Base-by-base conservation (phyloP, 1,140 invertebrate genomes). In the Caenorhabditis tropicalis region DNA sequence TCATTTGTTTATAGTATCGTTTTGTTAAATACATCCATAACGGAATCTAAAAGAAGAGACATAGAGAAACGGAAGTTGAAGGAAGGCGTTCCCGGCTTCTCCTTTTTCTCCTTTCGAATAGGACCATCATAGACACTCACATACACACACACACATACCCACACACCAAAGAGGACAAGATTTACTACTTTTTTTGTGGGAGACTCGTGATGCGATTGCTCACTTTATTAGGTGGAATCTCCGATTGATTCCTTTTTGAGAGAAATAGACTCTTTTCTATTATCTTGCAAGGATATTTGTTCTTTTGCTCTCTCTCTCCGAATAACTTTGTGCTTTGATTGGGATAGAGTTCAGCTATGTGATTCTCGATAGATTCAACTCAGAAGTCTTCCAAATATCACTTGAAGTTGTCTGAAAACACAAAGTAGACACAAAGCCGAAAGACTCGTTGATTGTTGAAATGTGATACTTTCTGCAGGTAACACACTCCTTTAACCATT, bases 1-100 rank as follows among this genome's bases (percentile, higher is more conserved):
- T n/a, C 19, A 27, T 74, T 74, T 74, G 65, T 74, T 74, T 74
- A 74, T 74, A 46, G 65, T 74, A 74, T 43, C 65, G 36, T 4
- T 74, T 29, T 43, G 65, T 46, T 74, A 74, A 74, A 74, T 43
- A 21, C 65, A 46, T 36, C 65, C 36, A 74, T 31, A 31, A 56
- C 53, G 24, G 36, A 74, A 43, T 43, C 43, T n/a, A 24, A 46
- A 10, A 27, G 21, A 27, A 46, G 33, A 46, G 65, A 43, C 33
- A 43, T 10, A 74, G 36, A 74, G 65, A 74, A 43, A 74, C 65
- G 65, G 36, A 74, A 74, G 65, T 43, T 74, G n/a, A 43, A 29
- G 53, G n/a, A 65, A 74, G 15, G 65, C 65, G 65, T 74, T 74
- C 65, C 65, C 65, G 65, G 65, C 36, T 6, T 21, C 36, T 65